These are phyloP conservation scores for Chelonia mydas DNA, from an alignment of 2,797 vertebrate genomes.

Conservation along the genomic window DNA sequence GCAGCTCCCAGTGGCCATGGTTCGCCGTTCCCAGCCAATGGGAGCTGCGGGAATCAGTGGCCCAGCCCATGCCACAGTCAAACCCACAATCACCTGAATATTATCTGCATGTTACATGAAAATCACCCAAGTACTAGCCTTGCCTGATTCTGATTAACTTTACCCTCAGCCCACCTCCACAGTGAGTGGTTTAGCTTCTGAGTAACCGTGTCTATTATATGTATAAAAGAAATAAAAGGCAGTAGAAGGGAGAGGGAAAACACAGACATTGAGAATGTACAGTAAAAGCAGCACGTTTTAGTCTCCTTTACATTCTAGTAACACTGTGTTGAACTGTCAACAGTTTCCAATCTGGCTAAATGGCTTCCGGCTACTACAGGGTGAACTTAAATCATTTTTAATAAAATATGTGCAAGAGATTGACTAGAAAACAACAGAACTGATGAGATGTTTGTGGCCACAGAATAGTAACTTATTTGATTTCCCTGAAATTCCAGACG, in stretches of 20 bases:
- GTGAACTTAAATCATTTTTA: slow-evolving; percentile 55
- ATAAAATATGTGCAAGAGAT: slow-evolving; percentile 59
- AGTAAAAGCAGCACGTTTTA: background rate
- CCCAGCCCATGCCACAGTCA: background rate
- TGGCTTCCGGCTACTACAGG: background rate
- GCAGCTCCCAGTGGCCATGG: too few relatives aligned
- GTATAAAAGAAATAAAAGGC: background rate
- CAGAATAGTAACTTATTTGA: slow-evolving; percentile 68
- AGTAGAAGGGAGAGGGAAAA: background rate
- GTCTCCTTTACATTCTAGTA: background rate
- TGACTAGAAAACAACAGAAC: slow-evolving; percentile 59
- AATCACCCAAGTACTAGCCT: background rate
- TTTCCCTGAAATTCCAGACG: slow-evolving; percentile 73
- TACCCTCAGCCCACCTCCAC: background rate
- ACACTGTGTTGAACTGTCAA: background rate
- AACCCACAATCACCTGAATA: background rate
- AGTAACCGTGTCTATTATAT: background rate
- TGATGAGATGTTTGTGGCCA: slow-evolving; percentile 65
- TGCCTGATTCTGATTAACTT: slow-evolving; percentile 27
- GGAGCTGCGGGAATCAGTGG: too few relatives aligned
- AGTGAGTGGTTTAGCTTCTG: background rate
- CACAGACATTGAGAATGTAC: background rate
- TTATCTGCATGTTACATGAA: slow-evolving; percentile 36
- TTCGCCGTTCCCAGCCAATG: too few relatives aligned
- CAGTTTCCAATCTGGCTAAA: slow-evolving; percentile 16